A percentile compares a stretch with the other conserved stretches of the same genome.
Conservation (phyloP, 2,888 invertebrate species). For the Mythimna lalbum region DNA sequence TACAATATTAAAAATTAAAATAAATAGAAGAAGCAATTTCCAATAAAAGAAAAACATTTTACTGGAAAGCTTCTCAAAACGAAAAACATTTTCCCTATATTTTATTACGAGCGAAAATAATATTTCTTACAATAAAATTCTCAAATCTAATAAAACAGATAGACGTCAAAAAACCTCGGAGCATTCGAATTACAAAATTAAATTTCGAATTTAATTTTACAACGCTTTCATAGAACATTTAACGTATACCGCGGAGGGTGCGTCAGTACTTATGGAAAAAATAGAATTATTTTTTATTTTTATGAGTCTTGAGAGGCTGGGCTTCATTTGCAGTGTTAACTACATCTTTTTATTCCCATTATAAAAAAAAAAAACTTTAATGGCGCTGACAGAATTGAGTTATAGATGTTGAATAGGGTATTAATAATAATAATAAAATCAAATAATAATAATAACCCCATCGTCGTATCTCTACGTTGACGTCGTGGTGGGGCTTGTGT, state of each 20-base stretch:
- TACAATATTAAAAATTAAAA: conserved; percentile 1
- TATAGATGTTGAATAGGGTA: neutral
- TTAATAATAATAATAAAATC: too few species aligned
- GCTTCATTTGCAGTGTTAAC: conserved; percentile 51
- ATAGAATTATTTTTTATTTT: conserved; percentile 55
- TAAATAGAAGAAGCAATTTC: conserved; percentile 8
- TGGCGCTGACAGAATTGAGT: conserved; percentile 1
- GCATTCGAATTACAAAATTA: conserved; percentile 83
- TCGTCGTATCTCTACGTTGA: too few species aligned
- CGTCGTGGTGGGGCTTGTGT: too few species aligned
- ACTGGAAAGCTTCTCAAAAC: conserved; percentile 14
- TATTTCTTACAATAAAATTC: conserved; percentile 49
- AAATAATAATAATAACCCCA: too few species aligned
- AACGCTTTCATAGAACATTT: conserved; percentile 76
- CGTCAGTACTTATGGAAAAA: conserved; percentile 52
- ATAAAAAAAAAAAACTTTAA: conserved; percentile 25
- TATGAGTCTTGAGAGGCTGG: conserved; percentile 31
- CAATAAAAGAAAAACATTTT: conserved; percentile 18
- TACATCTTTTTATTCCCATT: conserved; percentile 31
- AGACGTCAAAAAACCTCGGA: conserved; percentile 56
- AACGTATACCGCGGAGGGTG: conserved; percentile 71
- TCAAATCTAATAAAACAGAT: conserved; percentile 54
- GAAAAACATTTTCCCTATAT: conserved; percentile 30
- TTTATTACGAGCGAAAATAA: conserved; percentile 51
- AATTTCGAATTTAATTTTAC: conserved; percentile 82